phyloP scores from a whole-genome alignment of 2,797 vertebrate species.

The Falco columbarius region DNA sequence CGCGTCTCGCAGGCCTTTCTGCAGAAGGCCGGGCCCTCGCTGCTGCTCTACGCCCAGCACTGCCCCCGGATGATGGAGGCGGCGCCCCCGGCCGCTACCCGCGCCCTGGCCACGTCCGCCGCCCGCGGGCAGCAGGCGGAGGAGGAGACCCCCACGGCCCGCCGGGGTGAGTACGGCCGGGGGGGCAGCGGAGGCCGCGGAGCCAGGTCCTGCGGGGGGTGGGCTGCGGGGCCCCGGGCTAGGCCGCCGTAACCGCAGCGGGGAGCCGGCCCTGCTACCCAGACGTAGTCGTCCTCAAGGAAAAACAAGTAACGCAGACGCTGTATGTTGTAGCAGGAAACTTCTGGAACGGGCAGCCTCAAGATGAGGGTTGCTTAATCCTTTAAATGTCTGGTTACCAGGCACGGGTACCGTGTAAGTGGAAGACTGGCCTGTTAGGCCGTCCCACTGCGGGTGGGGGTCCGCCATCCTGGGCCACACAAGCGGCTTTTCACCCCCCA shows the following conservation, averaged over 20 bases:
- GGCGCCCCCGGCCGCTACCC: constrained; percentile 80
- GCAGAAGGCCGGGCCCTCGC: constrained; percentile 90
- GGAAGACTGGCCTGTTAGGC: not conserved
- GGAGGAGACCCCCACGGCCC: constrained; percentile 67
- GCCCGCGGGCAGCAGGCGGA: constrained; percentile 81
- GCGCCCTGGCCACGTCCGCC: constrained; percentile 83
- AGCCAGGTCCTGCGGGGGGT: not conserved
- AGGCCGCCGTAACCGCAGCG: not conserved
- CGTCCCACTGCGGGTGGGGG: fast-evolving
- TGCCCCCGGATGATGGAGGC: constrained; percentile 97
- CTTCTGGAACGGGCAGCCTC: not conserved
- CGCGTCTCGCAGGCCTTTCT: constrained; percentile 91
- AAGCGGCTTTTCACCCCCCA: fast-evolving
- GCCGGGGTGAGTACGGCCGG: constrained; percentile 76
- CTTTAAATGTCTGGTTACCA: not conserved
- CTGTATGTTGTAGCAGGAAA: fast-evolving
- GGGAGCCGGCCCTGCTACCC: not conserved
- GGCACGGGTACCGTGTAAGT: not conserved
- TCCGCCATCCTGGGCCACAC: fast-evolving
- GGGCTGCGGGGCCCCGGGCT: not conserved
- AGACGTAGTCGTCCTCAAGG: no score
- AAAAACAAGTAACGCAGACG: fast-evolving
- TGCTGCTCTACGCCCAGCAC: constrained; percentile 90
- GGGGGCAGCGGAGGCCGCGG: not conserved
- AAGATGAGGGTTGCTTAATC: not conserved